phyloP scores from a whole-genome alignment of 2,113 vertebrate species.

The Pseudolaguvia tuberculata region DNA sequence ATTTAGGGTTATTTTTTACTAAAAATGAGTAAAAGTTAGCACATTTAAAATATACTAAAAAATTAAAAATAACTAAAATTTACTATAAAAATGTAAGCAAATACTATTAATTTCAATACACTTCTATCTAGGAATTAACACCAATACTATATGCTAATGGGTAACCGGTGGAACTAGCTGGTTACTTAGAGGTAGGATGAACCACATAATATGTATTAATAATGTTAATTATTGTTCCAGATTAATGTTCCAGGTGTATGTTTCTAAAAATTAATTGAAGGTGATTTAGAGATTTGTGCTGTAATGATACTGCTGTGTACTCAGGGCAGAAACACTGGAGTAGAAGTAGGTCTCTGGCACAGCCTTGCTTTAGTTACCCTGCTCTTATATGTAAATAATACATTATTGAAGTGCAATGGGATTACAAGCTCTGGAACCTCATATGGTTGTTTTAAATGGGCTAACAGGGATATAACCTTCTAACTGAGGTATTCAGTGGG shows the following conservation, averaged over 20 bases:
- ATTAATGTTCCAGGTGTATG: neutral
- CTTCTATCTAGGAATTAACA: too few relatives aligned
- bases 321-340: slow-evolving; percentile 29
- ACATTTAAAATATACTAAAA: too few relatives aligned
- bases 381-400: slow-evolving; percentile 36
- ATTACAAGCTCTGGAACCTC: neutral
- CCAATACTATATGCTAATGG: neutral
- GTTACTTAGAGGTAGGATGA: neutral
- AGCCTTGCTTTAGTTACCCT: slow-evolving; percentile 16
- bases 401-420: neutral
- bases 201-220: neutral
- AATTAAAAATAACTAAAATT: too few relatives aligned
- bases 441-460: neutral
- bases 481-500: too few relatives aligned
- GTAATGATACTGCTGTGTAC: slow-evolving; percentile 5
- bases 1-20: too few relatives aligned
- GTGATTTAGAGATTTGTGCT: slow-evolving; percentile 14
- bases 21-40: too few relatives aligned
- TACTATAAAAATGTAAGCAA: too few relatives aligned
- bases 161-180: neutral
- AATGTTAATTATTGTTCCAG: too few relatives aligned
- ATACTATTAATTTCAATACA: too few relatives aligned
- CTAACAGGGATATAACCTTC: neutral
- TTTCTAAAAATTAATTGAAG: neutral
- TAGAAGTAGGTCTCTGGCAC: slow-evolving; percentile 30